Base-by-base conservation (phyloP, 2,888 invertebrate genomes). In the Apodemia duryi region DNA sequence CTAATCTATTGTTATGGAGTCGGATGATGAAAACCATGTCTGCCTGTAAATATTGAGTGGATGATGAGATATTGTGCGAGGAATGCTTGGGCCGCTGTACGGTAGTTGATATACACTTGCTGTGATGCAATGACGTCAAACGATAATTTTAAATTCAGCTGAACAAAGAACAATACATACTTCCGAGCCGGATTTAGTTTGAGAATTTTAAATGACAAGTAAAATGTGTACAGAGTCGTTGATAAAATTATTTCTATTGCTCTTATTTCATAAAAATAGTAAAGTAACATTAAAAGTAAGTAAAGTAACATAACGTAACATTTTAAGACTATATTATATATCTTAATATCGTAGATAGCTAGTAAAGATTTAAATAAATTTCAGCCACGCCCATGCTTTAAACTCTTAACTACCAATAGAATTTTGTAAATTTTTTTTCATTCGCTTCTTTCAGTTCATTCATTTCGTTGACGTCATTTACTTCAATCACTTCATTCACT, bases 21-120 rank as follows among this genome's bases (percentile, higher is more conserved):
- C 68, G 67, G 74, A 73, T 84, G 86, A 87, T 68, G 75, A 64
- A 81, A 82, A 83, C 81, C 84, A 83, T 77, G 71, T 77, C 66
- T 66, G 60, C 66, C 69, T 74, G 78, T 82, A 83, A 85, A 86
- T 79, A 84, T 80, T 78, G 77, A 73, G 70, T 66, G 65, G 69
- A 69, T 70, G 71, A 71, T 71, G 72, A 46, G 62, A 41, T 64
- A 63, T 57, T 64, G 61, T 10, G 11, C 38, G 52, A 13, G 57
- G 35, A 57, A 57, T 57, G 29, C 32, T 6, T 57, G 13, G 13
- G 13, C 46, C 13, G 43, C 43, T 32, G 13, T 2, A 32, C 57
- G 32, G 35, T 11, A 60, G 57, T 60, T 60, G 54, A 57, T 57
- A 32, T 57, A 60, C 29, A 57, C 57, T 29, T 2, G 29, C 29